A percentile compares a stretch with the other conserved stretches of the same genome.
Conservation (phyloP, 2,113 vertebrate species). For the Clinocottus analis region DNA sequence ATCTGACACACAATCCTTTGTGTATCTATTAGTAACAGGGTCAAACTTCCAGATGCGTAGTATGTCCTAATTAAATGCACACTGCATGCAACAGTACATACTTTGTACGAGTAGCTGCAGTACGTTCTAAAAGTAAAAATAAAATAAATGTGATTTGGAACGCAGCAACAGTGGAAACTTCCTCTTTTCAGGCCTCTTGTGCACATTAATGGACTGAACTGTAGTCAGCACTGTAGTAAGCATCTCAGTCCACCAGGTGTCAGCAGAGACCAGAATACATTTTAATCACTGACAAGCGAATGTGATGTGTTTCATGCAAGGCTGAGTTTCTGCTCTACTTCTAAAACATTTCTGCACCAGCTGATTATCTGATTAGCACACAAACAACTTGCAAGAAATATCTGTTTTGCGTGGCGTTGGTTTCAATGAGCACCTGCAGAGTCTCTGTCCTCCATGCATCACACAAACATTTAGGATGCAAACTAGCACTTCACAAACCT, state of each 20-base stretch:
- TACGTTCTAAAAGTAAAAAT: background rate
- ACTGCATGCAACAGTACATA: background rate
- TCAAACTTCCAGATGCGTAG: background rate
- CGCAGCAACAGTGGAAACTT: background rate
- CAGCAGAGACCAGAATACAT: slow-evolving; percentile 50
- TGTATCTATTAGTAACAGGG: background rate
- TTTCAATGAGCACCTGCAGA: background rate
- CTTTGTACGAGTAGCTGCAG: background rate
- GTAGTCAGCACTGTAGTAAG: background rate
- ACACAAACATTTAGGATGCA: background rate
- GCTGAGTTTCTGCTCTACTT: background rate
- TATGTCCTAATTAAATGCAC: background rate
- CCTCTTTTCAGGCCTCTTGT: background rate
- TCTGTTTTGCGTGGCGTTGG: background rate
- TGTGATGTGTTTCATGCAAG: no score
- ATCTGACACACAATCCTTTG: background rate
- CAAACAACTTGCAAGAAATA: background rate
- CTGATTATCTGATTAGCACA: background rate
- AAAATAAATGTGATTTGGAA: no score
- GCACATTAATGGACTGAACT: background rate
- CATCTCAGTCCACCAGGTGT: slow-evolving; percentile 53
- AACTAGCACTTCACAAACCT: background rate
- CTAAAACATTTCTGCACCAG: background rate
- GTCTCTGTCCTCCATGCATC: background rate
- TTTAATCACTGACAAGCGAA: fast-evolving